Evolutionary conservation across 2,888 invertebrate genomes (phyloP).

Genomic region (Agrenia bidenticulata): DNA sequence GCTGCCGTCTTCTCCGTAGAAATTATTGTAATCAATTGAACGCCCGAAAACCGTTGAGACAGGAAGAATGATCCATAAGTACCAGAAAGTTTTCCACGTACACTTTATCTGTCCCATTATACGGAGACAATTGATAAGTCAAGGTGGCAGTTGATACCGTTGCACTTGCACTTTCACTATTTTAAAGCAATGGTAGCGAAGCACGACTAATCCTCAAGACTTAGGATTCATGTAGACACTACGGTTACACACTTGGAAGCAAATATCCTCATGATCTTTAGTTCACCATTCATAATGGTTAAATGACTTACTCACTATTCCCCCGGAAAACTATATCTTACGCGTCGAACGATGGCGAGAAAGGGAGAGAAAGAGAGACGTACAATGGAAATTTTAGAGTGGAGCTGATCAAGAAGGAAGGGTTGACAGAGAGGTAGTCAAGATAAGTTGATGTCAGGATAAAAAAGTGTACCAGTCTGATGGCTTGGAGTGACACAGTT

Average conservation of each 20-base stretch:
- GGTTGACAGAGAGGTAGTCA: conserved; percentile 2
- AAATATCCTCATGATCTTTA: neutral
- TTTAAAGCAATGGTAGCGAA: neutral
- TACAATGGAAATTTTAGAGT: too few relatives aligned
- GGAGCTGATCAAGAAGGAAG: neutral
- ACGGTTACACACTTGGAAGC: neutral
- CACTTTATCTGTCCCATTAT: conserved; percentile 7
- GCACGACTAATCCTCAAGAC: neutral
- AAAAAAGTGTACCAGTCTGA: conserved; percentile 23
- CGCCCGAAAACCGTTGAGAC: neutral
- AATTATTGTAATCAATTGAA: neutral
- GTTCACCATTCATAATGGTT: too few relatives aligned
- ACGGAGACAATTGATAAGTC: neutral
- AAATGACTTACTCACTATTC: too few relatives aligned
- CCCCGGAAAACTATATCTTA: too few relatives aligned
- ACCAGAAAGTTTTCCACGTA: neutral
- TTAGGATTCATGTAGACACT: neutral
- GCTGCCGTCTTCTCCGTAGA: neutral
- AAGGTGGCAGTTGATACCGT: neutral
- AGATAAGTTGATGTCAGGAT: conserved; percentile 25
- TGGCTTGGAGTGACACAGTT: conserved; percentile 8
- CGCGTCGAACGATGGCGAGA: too few relatives aligned
- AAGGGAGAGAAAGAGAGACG: too few relatives aligned
- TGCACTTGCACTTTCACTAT: neutral
- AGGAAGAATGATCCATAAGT: neutral